These are phyloP conservation scores for Astyanax mexicanus DNA, from an alignment of 2,797 vertebrate species.

Conservation along the genomic window DNA sequence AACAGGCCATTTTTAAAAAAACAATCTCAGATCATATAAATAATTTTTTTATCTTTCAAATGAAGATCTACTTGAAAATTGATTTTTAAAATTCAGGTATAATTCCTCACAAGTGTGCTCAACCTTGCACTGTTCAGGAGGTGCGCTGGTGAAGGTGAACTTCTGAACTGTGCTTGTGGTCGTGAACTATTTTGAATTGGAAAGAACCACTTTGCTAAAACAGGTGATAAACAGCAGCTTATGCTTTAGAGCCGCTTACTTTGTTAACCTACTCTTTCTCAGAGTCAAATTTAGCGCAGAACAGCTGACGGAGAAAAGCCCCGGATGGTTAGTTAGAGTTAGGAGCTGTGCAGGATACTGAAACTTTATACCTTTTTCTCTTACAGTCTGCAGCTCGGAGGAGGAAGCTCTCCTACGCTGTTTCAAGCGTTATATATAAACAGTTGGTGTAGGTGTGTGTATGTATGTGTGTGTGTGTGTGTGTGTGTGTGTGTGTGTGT, in stretches of 20 bases:
- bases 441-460: conserved; percentile 11
- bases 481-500: neutral
- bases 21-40: too few relatives aligned
- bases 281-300: conserved; percentile 14
- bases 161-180: neutral
- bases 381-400: conserved; percentile 14
- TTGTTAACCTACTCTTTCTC: neutral
- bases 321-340: conserved; percentile 25
- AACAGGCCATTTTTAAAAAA: too few relatives aligned
- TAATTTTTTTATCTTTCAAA: too few relatives aligned
- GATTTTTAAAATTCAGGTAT: too few relatives aligned
- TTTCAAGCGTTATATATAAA: conserved; percentile 35
- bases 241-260: neutral
- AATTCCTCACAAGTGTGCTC: too few relatives aligned
- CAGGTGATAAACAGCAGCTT: neutral
- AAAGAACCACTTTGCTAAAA: neutral
- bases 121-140: too few relatives aligned
- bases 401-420: conserved; percentile 30
- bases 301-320: conserved; percentile 43
- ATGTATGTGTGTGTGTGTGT: neutral
- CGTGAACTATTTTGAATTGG: neutral
- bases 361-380: conserved; percentile 11
- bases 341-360: neutral
- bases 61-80: too few relatives aligned
- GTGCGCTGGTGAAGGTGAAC: too few relatives aligned